Base-by-base conservation (phyloP, 2,113 vertebrate genomes). In the Grammomys surdaster region DNA sequence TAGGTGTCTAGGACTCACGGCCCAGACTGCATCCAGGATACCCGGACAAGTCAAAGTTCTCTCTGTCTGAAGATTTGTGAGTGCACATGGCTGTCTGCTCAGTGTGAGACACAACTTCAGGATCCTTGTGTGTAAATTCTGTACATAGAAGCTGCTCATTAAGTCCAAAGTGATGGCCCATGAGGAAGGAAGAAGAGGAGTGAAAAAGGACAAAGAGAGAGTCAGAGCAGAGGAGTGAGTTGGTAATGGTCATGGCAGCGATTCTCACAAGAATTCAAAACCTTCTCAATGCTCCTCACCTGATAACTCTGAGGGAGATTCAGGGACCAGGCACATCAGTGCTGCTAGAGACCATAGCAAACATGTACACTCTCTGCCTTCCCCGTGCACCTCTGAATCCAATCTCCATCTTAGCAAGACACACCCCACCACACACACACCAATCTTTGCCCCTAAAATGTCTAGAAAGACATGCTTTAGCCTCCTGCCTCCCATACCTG, bases 11-110 rank as follows among this genome's bases (percentile, higher is more conserved):
- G 91, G 96, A 89, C 65, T 88, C 85, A 4, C 90, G 91, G 2
- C 2, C 84, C 90, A 76, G 84, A 28, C 46, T 88, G 81, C 94
- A 2, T 94, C 90, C 40, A 67, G 58, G 24, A 33, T 6, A 36
- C 90, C 54, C 51, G 36, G 90, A 80, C 88, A 78, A 88, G 67
- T 67, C 51, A 22, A 65, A 77, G 56, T 89, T 86, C 77, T 94
- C 87, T 69, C n/a, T 7, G 67, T 95, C 80, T 20, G 93, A 93
- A 72, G 88, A 94, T 88, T 3, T 87, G 84, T 76, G 65, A 28
- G 91, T 36, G 80, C 12, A 28, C 43, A 46, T 87, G 60, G 80
- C 91, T 76, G 77, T 80, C 88, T 78, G 82, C 84, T 63, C 58
- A 80, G 63, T 33, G 76, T n/a, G 80, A 77, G 40, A 14, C 3